These are phyloP conservation scores for Cephalophus harveyi DNA, from an alignment of 2,113 vertebrate genomes.

Conservation along the genomic window DNA sequence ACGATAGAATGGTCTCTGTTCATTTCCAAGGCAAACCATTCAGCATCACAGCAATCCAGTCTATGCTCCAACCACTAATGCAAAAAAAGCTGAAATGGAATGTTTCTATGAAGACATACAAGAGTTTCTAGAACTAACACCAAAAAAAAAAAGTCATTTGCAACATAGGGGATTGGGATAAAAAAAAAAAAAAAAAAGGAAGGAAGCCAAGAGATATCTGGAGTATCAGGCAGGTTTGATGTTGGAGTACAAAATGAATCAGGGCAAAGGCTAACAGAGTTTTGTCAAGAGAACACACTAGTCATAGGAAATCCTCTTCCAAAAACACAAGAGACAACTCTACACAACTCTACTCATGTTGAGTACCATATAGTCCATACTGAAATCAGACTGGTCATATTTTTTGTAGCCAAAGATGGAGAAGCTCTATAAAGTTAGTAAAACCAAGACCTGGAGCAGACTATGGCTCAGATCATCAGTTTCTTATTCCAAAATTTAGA, in stretches of 20 bases:
- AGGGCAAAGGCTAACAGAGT: not conserved
- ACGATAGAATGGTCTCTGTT: not conserved
- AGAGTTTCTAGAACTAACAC: too few relatives aligned
- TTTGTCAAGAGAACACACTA: not conserved
- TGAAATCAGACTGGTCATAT: not conserved
- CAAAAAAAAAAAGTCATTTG: too few relatives aligned
- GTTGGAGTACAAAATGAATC: not conserved
- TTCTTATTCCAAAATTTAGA: not conserved
- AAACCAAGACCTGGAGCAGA: not conserved
- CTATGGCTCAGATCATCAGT: not conserved
- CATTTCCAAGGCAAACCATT: not conserved
- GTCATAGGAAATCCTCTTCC: not conserved
- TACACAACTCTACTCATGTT: not conserved
- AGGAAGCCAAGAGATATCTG: not conserved
- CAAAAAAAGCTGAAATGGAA: too few relatives aligned
- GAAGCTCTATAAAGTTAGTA: not conserved
- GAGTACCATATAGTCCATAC: not conserved
- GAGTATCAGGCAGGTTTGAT: not conserved
- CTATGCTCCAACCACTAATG: too few relatives aligned
- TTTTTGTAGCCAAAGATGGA: not conserved
- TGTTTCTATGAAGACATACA: too few relatives aligned
- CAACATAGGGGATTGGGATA: too few relatives aligned
- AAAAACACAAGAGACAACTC: not conserved
- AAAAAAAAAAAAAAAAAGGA: too few relatives aligned
- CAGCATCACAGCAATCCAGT: not conserved